Evolutionary conservation across 2,797 vertebrate species (phyloP), one percentile per base, ranked within the genome.

Genomic region (Scarus forsteni): DNA sequence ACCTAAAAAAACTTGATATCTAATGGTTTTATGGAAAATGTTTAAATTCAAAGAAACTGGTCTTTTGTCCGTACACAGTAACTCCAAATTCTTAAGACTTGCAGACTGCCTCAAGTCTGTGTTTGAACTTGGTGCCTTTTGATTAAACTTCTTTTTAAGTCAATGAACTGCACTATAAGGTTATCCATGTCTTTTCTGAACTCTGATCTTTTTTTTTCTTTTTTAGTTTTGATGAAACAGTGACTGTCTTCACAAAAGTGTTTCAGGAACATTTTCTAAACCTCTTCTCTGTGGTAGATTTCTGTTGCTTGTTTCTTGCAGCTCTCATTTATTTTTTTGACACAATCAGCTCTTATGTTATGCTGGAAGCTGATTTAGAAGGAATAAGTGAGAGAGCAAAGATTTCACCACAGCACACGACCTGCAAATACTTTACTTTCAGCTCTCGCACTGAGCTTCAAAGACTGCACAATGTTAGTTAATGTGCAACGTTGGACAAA

Each of bases 401-500:
- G 68, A 70, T 80, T 81, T 80, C 44, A 62, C 60, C 77, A 60
- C 68, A 83, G 73, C 79, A 70, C 67, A 70, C 53, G 44, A 73
- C 70, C 63, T 48, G 66, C 70, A 35, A 48, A 56, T 57, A 50
- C 79, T 83, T 72, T 46, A 63, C 65, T 66, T 36, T 65, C 50
- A 72, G 53, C 66, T 39, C 79, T 85, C 6, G 27, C 68, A 63
- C 48, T 34, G 15, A 9, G 50, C 75, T 87, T 87, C 81, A 91
- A 89, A 90, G 73, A 68, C 79, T 45, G 45, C 81, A 83, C 85
- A 85, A 81, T 84, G 88, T 88, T 80, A 83, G 89, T 94, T 93
- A 95, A 93, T 94, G 86, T 87, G 56, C 85, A 93, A 92, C 93
- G 82, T 63, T 77, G 79, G 62, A 75, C 85, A 92, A 93, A 94